Base-by-base conservation (phyloP, 1,140 invertebrate genomes). In the Dolichoris vasculosae region DNA sequence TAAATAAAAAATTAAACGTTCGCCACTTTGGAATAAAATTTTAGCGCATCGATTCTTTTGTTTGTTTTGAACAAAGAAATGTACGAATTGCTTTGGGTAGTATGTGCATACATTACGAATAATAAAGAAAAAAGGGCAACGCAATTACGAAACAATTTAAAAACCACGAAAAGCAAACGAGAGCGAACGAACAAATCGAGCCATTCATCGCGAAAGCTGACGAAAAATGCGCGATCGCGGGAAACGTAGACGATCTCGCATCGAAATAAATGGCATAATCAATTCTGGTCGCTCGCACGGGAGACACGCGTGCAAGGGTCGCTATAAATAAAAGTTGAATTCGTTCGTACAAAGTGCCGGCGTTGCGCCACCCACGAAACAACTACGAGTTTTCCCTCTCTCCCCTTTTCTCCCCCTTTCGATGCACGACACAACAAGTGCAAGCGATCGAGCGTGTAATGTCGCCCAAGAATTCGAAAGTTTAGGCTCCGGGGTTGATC, bases 291-390 rank as follows among this genome's bases (percentile, higher is more conserved):
- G 79, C 86, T 78, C 81, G 76, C 23, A n/a, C 46, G 40, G 84
- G 83, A 76, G 80, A 46, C 35, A 43, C 48, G 43, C 59, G 85
- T 80, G 82, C 79, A 43, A 79, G 38, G 43, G 51, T 64, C 80
- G 86, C 85, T 88, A 89, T 91, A 91, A 92, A 91, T 91, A 92
- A 90, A 92, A 91, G 84, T 88, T 80, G 89, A 78, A 87, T 84
- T 86, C 86, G 82, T 87, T 76, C 38, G 76, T 55, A 64, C 67
- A 48, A 86, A 76, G 76, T 80, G 76, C 46, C 77, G 51, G 78
- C 43, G 26, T 51, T 30, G 79, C 17, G 55, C 35, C 35, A 63
- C 51, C 20, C 55, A 30, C 17, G 20, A 55, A 48, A 38, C 81
- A 46, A 67, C 38, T 13, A 64, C 8, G 17, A 38, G 7, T 43